These are phyloP conservation scores for Eretmochelys imbricata DNA, from an alignment of 2,113 vertebrate species.

Conservation along the genomic window DNA sequence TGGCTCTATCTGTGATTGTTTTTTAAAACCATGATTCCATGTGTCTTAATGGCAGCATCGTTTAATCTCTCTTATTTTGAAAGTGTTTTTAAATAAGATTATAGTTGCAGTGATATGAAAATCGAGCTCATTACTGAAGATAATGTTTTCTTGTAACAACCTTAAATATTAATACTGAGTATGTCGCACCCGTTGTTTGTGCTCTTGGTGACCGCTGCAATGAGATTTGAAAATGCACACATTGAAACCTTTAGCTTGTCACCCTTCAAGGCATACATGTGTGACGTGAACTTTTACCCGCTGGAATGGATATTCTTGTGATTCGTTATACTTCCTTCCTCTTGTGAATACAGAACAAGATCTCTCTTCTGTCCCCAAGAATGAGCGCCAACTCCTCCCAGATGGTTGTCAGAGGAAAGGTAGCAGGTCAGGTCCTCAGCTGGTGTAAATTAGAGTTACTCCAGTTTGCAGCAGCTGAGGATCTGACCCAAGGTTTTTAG, in stretches of 20 bases:
- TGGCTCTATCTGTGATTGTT: background rate
- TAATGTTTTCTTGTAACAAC: background rate
- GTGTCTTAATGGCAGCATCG: background rate
- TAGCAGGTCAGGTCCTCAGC: background rate
- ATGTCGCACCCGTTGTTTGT: background rate
- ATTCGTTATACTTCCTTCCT: background rate
- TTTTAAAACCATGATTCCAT: background rate
- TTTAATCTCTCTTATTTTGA: accelerated
- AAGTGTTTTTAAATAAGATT: accelerated
- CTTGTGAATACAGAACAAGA: background rate
- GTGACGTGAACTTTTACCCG: background rate
- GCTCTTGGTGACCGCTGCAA: background rate
- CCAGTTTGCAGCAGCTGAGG: accelerated
- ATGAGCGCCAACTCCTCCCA: background rate
- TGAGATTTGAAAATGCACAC: background rate
- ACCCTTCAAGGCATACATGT: background rate
- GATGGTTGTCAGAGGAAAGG: background rate
- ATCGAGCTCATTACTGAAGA: background rate
- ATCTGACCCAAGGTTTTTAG: accelerated
- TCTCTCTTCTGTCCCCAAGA: background rate
- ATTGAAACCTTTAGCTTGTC: background rate
- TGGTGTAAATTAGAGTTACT: accelerated
- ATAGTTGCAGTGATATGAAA: background rate
- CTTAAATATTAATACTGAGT: background rate
- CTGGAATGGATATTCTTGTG: background rate